Evolutionary conservation across 2,797 vertebrate genomes (phyloP).

Genomic region (Anas capensis): DNA sequence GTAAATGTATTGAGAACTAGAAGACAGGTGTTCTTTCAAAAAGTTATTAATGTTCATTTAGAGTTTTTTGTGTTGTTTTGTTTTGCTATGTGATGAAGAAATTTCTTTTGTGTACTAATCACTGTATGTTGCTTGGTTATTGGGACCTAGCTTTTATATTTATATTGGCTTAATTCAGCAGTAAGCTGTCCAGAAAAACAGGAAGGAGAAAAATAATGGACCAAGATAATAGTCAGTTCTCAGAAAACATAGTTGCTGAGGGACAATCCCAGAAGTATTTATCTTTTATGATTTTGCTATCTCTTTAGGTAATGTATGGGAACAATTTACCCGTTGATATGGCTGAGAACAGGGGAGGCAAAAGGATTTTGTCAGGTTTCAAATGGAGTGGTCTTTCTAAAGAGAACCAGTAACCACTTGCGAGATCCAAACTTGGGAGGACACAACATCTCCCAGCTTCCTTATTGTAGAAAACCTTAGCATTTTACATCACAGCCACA

Average conservation of each 20-base stretch:
- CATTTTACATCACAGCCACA: background rate
- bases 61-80: background rate
- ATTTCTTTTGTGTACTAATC: background rate
- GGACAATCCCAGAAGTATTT: background rate
- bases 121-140: background rate
- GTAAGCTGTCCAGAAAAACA: background rate
- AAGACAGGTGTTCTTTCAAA: background rate
- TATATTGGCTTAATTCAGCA: background rate
- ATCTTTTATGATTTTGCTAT: background rate
- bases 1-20: background rate
- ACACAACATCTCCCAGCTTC: background rate
- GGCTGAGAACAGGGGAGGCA: background rate
- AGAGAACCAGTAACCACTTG: background rate
- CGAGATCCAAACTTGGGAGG: background rate
- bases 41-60: background rate
- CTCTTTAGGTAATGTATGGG: background rate
- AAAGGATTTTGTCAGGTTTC: background rate
- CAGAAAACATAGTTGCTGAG: background rate
- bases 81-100: background rate
- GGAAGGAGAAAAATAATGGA: background rate
- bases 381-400: background rate
- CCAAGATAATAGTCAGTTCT: background rate
- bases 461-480: background rate
- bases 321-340: background rate
- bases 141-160: background rate